A percentile compares a stretch with the other conserved stretches of the same genome.
phyloP scores from a whole-genome alignment of 2,797 vertebrate genomes.

The Arremon aurantiirostris region DNA sequence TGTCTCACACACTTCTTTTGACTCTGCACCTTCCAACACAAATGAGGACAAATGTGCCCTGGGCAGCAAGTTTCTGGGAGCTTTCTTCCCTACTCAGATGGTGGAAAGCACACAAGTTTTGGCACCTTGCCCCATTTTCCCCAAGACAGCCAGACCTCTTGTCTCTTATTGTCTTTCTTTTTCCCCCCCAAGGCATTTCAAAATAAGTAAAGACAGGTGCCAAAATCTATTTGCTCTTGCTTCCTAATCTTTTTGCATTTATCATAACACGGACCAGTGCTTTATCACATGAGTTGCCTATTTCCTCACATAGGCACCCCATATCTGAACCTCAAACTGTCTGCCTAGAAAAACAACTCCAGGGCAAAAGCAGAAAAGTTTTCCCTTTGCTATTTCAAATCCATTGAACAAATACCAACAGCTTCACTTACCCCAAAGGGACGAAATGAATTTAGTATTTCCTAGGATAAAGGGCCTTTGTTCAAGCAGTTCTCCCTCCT shows the following conservation, averaged over 20 bases:
- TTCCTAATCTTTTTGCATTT: not conserved
- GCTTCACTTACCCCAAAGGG: not conserved
- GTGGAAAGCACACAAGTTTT: not conserved
- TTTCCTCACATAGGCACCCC: not conserved
- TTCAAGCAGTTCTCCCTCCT: not conserved
- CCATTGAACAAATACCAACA: not conserved
- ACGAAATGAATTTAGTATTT: not conserved
- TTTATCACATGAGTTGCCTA: not conserved
- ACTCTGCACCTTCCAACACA: not conserved
- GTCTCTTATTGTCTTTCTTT: not conserved
- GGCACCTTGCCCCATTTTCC: not conserved
- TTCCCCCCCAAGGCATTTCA: not conserved
- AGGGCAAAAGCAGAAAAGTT: not conserved
- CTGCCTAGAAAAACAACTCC: not conserved
- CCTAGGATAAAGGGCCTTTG: not conserved
- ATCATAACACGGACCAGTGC: not conserved
- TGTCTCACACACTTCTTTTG: not conserved
- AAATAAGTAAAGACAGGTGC: slow-evolving; percentile 18
- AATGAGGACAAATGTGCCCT: not conserved
- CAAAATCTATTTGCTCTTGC: not conserved
- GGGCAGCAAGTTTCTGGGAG: not conserved
- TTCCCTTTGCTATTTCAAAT: not conserved
- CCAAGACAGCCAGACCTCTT: not conserved
- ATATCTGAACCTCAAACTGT: not conserved
- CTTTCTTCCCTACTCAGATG: not conserved